A percentile compares a stretch with the other conserved stretches of the same genome.
These are phyloP conservation scores for Pantherophis alleghaniensis DNA, from an alignment of 2,797 vertebrate genomes.

Conservation along the genomic window DNA sequence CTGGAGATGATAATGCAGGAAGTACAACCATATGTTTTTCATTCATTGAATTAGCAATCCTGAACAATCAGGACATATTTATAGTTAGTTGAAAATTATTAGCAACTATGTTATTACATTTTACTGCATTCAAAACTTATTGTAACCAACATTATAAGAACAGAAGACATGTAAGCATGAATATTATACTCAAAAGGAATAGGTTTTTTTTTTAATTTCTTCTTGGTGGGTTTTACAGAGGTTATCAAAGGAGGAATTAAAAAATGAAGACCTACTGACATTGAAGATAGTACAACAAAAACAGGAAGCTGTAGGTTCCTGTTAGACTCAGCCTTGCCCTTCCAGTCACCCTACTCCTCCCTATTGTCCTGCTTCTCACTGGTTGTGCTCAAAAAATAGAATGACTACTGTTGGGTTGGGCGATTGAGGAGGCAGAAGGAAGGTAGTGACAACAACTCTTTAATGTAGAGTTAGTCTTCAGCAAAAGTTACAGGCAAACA, in stretches of 20 bases:
- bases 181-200: not conserved
- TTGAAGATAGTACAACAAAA: not conserved
- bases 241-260: not conserved
- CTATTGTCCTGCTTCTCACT: not conserved
- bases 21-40: not conserved
- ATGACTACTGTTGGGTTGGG: not conserved
- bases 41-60: not conserved
- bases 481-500: no score
- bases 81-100: not conserved
- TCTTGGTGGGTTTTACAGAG: not conserved
- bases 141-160: not conserved
- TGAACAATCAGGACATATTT: not conserved
- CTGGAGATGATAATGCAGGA: not conserved
- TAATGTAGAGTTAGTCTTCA: no score
- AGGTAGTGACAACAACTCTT: no score
- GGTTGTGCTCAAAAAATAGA: not conserved
- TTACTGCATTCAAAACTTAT: not conserved
- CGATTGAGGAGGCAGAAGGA: no score
- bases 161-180: not conserved
- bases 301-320: not conserved
- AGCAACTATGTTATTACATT: not conserved
- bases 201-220: not conserved
- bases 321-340: not conserved
- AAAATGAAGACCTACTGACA: not conserved
- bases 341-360: not conserved